Evolutionary conservation across 2,888 invertebrate species (phyloP), one percentile per base, ranked within the genome.

Genomic region (Nomada goodeniana): DNA sequence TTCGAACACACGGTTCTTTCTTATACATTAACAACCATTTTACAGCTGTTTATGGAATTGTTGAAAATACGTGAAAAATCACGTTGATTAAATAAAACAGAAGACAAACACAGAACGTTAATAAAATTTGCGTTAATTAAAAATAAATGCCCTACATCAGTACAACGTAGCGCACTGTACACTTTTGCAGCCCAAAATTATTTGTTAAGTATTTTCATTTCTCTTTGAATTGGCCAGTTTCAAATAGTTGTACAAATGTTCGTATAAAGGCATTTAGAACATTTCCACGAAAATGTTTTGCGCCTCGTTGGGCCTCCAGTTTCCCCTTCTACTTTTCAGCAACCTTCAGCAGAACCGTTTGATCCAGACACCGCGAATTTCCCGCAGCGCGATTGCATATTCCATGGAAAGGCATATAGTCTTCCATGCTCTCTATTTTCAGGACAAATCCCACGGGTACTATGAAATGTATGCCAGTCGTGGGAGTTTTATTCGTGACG

Each of bases 291-390:
- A 26, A 44, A 61, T 75, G 44, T 26, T 7, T 44, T n/a, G 47
- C 15, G 7, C 13, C 2, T 13, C 57, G 50, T 59, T 15, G 55
- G n/a, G 7, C 18, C 23, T 42, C 57, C n/a, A 20, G 26, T 26
- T 77, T n/a, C n/a, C 26, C 23, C 44, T 70, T 42, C 50, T 55
- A 10, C 2, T 52, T 53, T 15, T 61, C 29, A 55, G 20, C 42
- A 75, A 59, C 65, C 63, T 72, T 47, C 26, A 60, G 73, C 68
- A 60, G 44, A 76, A 64, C 18, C 70, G 23, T 67, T 76, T 68
- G 59, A 80, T 84, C 74, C 69, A 57, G 64, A 69, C 72, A 65
- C 52, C n/a, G 23, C 57, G 74, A 84, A 74, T 81, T 84, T 84
- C 47, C 72, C 57, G 36, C 65, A 13, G 76, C 77, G 75, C 68